These are phyloP conservation scores for Hyposmocoma kahamanoa DNA, from an alignment of 1,140 invertebrate species.

Conservation along the genomic window DNA sequence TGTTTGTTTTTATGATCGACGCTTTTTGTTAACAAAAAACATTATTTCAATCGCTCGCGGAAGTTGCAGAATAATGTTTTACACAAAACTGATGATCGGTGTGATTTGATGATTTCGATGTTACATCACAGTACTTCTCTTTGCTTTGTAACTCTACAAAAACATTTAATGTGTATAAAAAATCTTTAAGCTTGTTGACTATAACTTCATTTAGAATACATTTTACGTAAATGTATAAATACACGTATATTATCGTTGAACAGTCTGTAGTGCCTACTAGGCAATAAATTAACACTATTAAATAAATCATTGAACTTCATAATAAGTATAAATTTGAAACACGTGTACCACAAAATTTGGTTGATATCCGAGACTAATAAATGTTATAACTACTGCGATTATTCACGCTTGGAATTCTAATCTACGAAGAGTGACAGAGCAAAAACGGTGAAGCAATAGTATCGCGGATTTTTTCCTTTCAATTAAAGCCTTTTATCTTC, in stretches of 20 bases:
- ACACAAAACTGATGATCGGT: not conserved
- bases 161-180: no score
- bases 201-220: no score
- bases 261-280: no score
- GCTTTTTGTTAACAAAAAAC: constrained; percentile 55
- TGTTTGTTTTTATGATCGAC: constrained; percentile 63
- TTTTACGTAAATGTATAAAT: no score
- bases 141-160: no score
- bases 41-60: constrained; percentile 47
- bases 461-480: constrained; percentile 54
- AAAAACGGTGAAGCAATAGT: constrained; percentile 37
- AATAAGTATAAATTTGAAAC: constrained; percentile 9
- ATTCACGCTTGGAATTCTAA: constrained; percentile 54
- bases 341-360: constrained; percentile 27
- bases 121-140: no score
- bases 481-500: constrained; percentile 64
- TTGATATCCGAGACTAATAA: constrained; percentile 48
- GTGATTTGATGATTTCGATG: not conserved
- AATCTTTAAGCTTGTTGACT: no score
- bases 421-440: constrained; percentile 53
- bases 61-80: constrained; percentile 39
- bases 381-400: constrained; percentile 49
- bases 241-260: no score
- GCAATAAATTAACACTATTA: no score
- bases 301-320: no score